These are phyloP conservation scores for Lypha dubia DNA, from an alignment of 2,888 invertebrate genomes.

Conservation along the genomic window DNA sequence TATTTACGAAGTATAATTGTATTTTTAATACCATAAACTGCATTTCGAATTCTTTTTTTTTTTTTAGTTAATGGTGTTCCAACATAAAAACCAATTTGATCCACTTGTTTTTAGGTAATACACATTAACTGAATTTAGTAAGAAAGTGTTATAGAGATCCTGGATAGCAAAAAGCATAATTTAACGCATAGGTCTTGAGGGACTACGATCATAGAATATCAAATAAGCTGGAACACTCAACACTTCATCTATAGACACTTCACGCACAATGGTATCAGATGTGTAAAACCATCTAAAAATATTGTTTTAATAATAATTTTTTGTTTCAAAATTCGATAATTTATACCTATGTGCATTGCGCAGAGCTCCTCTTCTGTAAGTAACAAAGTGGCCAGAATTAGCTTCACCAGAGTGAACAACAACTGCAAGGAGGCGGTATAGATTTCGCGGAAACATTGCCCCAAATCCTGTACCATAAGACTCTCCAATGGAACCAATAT, in stretches of 20 bases:
- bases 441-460: slow-evolving; percentile 85
- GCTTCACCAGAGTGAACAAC: slow-evolving; percentile 96
- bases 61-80: slow-evolving; percentile 9
- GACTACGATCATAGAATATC: slow-evolving; percentile 92
- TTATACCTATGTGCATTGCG: slow-evolving; percentile 82
- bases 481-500: slow-evolving; percentile 77
- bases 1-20: not conserved
- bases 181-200: slow-evolving; percentile 77
- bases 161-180: slow-evolving; percentile 8
- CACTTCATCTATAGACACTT: slow-evolving; percentile 91
- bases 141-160: slow-evolving; percentile 33
- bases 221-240: slow-evolving; percentile 94
- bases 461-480: slow-evolving; percentile 78
- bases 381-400: slow-evolving; percentile 96
- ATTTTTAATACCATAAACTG: slow-evolving; percentile 56
- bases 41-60: slow-evolving; percentile 55
- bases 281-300: slow-evolving; percentile 91
- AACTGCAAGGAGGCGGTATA: slow-evolving; percentile 92
- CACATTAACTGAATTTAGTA: not conserved
- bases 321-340: not conserved
- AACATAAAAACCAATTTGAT: slow-evolving; percentile 32
- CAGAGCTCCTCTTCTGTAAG: slow-evolving; percentile 90
- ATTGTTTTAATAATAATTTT: not conserved
- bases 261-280: slow-evolving; percentile 93
- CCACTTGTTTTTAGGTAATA: slow-evolving; percentile 42